A percentile compares a stretch with the other conserved stretches of the same genome.
These are phyloP conservation scores for Drosophila kuntzei DNA, from an alignment of 2,888 invertebrate genomes.

Conservation along the genomic window DNA sequence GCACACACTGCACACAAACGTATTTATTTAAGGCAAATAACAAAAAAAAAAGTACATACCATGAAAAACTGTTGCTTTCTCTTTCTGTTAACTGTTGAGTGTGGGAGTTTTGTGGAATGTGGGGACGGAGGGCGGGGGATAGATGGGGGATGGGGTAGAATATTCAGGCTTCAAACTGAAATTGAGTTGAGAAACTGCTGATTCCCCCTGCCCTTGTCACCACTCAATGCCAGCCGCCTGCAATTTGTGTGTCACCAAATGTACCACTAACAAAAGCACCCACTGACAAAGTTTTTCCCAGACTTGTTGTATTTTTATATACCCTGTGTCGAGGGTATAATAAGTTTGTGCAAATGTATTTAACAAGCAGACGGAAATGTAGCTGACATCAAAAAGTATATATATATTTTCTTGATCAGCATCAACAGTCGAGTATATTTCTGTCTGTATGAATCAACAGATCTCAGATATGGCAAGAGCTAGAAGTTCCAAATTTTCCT, in stretches of 20 bases:
- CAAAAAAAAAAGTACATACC: conserved; percentile 28
- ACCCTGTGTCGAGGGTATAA: conserved; percentile 12
- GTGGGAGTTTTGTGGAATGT: conserved; percentile 2
- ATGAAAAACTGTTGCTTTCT: conserved; percentile 72
- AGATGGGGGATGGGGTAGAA: neutral
- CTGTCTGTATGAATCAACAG: neutral
- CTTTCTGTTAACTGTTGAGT: conserved; percentile 20
- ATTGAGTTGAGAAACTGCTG: conserved; percentile 66
- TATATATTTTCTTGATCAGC: neutral
- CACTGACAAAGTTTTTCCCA: conserved; percentile 49
- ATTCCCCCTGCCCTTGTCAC: conserved; percentile 8
- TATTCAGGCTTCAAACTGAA: conserved; percentile 54
- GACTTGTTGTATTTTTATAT: conserved; percentile 38
- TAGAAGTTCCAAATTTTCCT: neutral
- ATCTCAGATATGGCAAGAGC: neutral
- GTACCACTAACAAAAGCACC: conserved; percentile 63
- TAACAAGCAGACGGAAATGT: neutral
- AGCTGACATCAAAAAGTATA: neutral
- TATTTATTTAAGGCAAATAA: conserved; percentile 80
- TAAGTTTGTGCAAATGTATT: neutral
- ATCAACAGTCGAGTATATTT: neutral
- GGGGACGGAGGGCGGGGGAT: neutral
- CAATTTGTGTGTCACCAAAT: conserved; percentile 73
- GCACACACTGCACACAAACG: conserved; percentile 46
- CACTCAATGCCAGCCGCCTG: conserved; percentile 13